A percentile compares a stretch with the other conserved stretches of the same genome.
phyloP scores from a whole-genome alignment of 2,113 vertebrate species.

The Tinamus guttatus region DNA sequence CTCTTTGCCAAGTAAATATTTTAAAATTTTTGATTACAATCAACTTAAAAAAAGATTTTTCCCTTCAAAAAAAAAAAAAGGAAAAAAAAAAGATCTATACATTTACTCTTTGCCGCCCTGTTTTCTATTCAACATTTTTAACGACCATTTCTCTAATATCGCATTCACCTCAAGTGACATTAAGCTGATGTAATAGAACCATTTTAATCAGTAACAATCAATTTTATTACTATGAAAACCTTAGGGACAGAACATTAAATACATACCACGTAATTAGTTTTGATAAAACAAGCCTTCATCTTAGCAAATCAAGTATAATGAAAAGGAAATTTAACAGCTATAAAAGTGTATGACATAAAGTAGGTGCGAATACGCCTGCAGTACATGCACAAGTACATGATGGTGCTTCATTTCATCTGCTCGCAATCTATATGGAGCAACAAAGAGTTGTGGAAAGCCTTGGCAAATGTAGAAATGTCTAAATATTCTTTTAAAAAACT shows the following conservation, averaged over 20 bases:
- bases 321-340: conserved; percentile 66
- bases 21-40: not conserved
- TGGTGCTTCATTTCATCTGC: not conserved
- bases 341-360: conserved; percentile 39
- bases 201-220: conserved; percentile 75
- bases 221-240: conserved; percentile 72
- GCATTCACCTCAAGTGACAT: conserved; percentile 57
- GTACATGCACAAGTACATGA: not conserved
- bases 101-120: conserved; percentile 2
- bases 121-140: conserved; percentile 33
- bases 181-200: conserved; percentile 69
- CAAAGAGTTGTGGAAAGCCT: not conserved
- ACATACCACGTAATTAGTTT: conserved; percentile 73
- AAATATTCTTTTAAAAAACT: not conserved
- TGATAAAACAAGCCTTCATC: conserved; percentile 69
- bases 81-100: too few species aligned
- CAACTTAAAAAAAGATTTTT: not conserved
- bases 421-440: not conserved
- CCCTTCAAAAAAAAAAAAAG: not conserved
- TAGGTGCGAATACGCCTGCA: conserved; percentile 20
- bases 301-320: conserved; percentile 71
- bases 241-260: conserved; percentile 71
- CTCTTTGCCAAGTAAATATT: not conserved
- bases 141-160: conserved; percentile 20
- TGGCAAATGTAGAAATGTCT: not conserved